Conservation (phyloP, 1,140 invertebrate genomes). For the Scaptomyza pallida region DNA sequence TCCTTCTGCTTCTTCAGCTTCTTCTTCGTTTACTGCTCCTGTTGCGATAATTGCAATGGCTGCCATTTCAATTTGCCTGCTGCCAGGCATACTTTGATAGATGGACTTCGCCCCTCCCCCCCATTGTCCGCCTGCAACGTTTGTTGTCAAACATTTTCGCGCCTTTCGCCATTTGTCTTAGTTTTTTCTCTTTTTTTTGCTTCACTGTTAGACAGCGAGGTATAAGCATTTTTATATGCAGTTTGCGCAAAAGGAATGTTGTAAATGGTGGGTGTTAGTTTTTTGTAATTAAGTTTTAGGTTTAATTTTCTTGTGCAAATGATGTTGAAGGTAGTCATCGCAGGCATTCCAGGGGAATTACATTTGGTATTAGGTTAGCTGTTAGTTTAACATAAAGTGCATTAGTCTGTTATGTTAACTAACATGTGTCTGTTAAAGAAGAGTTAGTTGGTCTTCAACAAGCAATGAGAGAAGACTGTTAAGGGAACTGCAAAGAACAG, state of each 20-base stretch:
- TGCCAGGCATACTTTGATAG: slow-evolving; percentile 62
- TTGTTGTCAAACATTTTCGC: slow-evolving; percentile 74
- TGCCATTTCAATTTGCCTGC: slow-evolving; percentile 73
- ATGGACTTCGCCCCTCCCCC: slow-evolving; percentile 25
- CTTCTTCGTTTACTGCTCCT: slow-evolving; percentile 1
- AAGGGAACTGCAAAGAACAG: too few relatives aligned
- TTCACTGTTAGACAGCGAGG: slow-evolving; percentile 2
- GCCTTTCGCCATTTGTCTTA: slow-evolving; percentile 76
- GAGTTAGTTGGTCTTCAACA: too few relatives aligned
- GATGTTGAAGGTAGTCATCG: too few relatives aligned
- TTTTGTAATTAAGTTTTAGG: too few relatives aligned
- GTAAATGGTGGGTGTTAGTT: too few relatives aligned
- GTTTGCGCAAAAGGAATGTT: neutral
- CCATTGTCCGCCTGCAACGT: slow-evolving; percentile 8
- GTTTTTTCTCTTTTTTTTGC: slow-evolving; percentile 15
- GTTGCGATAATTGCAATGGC: slow-evolving; percentile 74
- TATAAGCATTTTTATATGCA: neutral
- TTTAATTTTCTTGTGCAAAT: too few relatives aligned
- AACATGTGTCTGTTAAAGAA: too few relatives aligned
- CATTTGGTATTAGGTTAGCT: too few relatives aligned
- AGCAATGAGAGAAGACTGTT: too few relatives aligned
- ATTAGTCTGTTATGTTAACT: too few relatives aligned
- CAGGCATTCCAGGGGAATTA: too few relatives aligned
- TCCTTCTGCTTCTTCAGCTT: neutral
- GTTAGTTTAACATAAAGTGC: too few relatives aligned